Evolutionary conservation across 2,888 invertebrate species (phyloP), one percentile per base, ranked within the genome.

Genomic region (Orthosia gracilis): DNA sequence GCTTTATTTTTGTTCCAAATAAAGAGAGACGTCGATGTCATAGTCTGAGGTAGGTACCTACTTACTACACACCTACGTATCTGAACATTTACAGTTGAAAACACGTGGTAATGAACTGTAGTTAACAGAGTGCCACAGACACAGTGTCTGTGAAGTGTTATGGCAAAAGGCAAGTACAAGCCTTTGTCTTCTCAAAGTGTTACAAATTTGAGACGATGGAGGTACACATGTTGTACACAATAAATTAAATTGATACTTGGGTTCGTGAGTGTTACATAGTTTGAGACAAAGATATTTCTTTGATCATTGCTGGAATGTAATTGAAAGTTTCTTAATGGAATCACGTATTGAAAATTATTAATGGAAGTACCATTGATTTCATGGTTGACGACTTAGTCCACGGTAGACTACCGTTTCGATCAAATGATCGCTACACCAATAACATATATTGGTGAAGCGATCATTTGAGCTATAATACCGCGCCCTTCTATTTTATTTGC

Each of bases 181-280:
- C 77, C 63, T 76, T 83, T 73, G 69, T 73, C 64, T 73, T 70
- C 62, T 18, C 21, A 61, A 61, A 55, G 21, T 69, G 57, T 64
- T 65, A 59, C 57, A 58, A 77, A 69, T 73, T 74, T 70, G 47
- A 59, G 49, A 54, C 50, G 68, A 72, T 72, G 18, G 26, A 63
- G 31, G 12, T 26, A 81, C 57, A 68, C 18, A 54, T 62, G 65
- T 72, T 49, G 63, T 68, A 68, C 68, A 23, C n/a, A 80, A 72
- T 78, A 82, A 73, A 81, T 81, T 78, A 52, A 76, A 76, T 75
- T 80, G 66, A 69, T 71, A 70, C 66, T 23, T n/a, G 50, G 4
- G 13, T 66, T 47, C 65, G 59, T 58, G 31, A n/a, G 17, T 54
- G 45, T 62, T 57, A 57, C 49, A 61, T 69, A 78, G 58, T 72